Conservation (phyloP, 2,888 invertebrate species). For the Caenorhabditis wallacei region DNA sequence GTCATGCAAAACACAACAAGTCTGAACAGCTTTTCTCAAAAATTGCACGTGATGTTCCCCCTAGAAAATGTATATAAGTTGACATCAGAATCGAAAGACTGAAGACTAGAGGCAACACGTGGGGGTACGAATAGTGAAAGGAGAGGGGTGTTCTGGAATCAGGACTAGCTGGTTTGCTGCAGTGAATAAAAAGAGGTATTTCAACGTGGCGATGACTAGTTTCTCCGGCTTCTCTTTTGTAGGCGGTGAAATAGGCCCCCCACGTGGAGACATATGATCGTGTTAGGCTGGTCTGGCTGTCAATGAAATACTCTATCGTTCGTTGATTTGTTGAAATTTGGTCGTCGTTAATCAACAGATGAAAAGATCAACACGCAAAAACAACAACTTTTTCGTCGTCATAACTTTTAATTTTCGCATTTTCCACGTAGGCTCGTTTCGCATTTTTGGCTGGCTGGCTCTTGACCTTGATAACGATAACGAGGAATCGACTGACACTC, state of each 20-base stretch:
- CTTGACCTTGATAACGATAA: slow-evolving; percentile 33
- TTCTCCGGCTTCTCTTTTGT: slow-evolving; percentile 44
- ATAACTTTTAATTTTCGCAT: slow-evolving; percentile 4
- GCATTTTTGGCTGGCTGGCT: slow-evolving; percentile 21
- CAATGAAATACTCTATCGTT: slow-evolving; percentile 60
- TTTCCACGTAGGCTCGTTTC: slow-evolving; percentile 14
- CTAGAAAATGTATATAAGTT: background rate
- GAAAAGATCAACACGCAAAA: slow-evolving; percentile 46
- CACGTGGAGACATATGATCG: slow-evolving; percentile 60
- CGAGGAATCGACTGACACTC: slow-evolving; percentile 5
- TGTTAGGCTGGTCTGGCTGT: slow-evolving; percentile 45
- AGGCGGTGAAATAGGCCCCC: slow-evolving; percentile 41
- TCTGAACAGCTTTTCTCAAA: background rate
- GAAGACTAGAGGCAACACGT: slow-evolving; percentile 31
- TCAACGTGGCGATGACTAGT: slow-evolving; percentile 39
- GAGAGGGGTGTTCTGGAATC: slow-evolving; percentile 29
- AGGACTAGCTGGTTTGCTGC: slow-evolving; percentile 33
- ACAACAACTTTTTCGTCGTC: slow-evolving; percentile 23
- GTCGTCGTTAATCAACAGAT: slow-evolving; percentile 48
- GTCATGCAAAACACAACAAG: background rate
- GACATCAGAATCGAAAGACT: slow-evolving; percentile 8
- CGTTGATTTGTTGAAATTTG: slow-evolving; percentile 58
- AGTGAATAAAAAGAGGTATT: slow-evolving; percentile 48
- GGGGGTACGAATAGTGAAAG: background rate
- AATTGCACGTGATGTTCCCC: slow-evolving; percentile 18